A percentile compares a stretch with the other conserved stretches of the same genome.
Conservation (phyloP, 2,113 vertebrate genomes). For the Aspiorhynchus laticeps region DNA sequence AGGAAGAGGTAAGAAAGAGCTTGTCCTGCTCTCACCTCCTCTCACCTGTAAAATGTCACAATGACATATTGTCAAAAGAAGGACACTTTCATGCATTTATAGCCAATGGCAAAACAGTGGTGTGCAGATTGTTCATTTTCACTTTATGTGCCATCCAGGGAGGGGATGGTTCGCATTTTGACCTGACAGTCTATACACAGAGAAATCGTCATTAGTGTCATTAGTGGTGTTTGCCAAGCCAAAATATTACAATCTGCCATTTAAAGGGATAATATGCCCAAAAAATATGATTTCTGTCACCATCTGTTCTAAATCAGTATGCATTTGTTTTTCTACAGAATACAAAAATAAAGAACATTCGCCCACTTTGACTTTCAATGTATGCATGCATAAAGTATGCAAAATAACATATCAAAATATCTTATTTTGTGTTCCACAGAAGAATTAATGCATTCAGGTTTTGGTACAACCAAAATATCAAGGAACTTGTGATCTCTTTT, state of each 20-base stretch:
- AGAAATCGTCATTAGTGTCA: not conserved
- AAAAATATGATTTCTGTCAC: not conserved
- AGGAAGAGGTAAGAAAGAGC: slow-evolving; percentile 6
- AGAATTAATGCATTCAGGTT: not conserved
- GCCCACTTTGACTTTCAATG: not conserved
- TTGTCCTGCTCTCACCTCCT: slow-evolving; percentile 5
- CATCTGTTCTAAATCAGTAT: not conserved
- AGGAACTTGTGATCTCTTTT: not conserved
- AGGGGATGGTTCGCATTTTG: not conserved
- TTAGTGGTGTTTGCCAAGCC: not conserved
- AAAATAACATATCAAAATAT: not conserved
- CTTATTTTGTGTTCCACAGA: not conserved
- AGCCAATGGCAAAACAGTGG: not conserved
- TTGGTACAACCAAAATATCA: not conserved
- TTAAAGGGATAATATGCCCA: not conserved
- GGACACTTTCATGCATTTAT: not conserved
- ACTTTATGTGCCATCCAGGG: not conserved
- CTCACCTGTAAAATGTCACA: slow-evolving; percentile 42
- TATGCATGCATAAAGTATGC: not conserved
- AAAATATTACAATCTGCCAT: not conserved
- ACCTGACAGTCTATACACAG: not conserved
- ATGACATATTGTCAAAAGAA: slow-evolving; percentile 30
- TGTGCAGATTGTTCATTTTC: not conserved
- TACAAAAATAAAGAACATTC: not conserved
- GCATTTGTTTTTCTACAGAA: not conserved